Percentiles rank a stretch among this genome's conserved stretches.
These are phyloP conservation scores for Drosophila nr. perissopoda DNA, from an alignment of 2,888 invertebrate genomes.

Conservation along the genomic window DNA sequence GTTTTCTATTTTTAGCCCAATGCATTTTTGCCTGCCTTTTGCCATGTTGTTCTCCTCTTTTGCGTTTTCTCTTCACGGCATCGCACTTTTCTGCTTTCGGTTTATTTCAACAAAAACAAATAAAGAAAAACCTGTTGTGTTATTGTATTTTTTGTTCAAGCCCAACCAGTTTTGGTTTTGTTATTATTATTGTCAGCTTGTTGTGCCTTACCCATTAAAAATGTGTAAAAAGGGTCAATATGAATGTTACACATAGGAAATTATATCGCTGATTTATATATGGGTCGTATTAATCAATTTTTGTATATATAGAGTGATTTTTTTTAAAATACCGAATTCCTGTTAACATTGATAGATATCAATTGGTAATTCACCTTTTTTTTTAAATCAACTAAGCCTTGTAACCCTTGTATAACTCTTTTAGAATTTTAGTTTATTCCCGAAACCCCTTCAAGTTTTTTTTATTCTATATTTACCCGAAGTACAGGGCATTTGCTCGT, in stretches of 20 bases:
- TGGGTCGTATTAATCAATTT: neutral
- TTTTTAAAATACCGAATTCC: too few relatives aligned
- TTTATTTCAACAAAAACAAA: conserved; percentile 54
- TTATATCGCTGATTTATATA: neutral
- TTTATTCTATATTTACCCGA: neutral
- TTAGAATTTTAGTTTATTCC: neutral
- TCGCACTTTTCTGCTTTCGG: conserved; percentile 24
- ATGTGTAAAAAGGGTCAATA: too few relatives aligned
- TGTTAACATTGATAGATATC: neutral
- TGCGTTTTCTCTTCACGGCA: conserved; percentile 6
- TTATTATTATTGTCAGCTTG: conserved; percentile 45
- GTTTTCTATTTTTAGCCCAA: conserved; percentile 56
- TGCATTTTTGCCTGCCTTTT: conserved; percentile 25
- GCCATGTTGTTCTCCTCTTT: conserved; percentile 16
- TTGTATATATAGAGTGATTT: too few relatives aligned
- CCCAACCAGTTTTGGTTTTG: conserved; percentile 47
- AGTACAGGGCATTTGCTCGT: conserved; percentile 8
- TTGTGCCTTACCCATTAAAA: conserved; percentile 11
- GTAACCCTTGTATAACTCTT: neutral
- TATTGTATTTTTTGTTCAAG: neutral
- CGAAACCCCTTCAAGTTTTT: neutral
- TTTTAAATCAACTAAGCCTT: neutral
- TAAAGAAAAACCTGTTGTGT: conserved; percentile 60
- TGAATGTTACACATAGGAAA: neutral
- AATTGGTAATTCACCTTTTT: neutral